Conservation (phyloP, 2,113 vertebrate genomes). For the Agapornis roseicollis region DNA sequence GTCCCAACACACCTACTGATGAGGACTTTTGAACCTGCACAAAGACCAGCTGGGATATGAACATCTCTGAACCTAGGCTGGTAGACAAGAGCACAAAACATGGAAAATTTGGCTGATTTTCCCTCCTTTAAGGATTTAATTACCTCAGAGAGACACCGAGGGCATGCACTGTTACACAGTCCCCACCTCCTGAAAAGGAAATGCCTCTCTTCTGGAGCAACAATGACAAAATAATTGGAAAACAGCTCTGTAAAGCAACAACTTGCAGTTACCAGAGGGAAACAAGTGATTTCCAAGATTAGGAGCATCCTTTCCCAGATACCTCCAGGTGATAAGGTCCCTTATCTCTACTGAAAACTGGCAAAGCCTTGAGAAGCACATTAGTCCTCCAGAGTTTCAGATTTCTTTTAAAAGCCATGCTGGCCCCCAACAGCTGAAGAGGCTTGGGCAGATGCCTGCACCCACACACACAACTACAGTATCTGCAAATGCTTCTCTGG, state of each 20-base stretch:
- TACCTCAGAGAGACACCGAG: neutral
- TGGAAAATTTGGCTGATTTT: neutral
- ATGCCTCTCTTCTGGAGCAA: neutral
- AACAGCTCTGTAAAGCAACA: neutral
- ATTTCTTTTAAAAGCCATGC: neutral
- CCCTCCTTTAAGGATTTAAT: neutral
- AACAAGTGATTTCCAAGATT: neutral
- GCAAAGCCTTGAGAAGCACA: neutral
- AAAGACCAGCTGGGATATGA: neutral
- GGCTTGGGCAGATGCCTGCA: neutral
- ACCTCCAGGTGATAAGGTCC: neutral
- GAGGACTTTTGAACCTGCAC: neutral
- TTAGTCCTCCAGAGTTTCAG: neutral
- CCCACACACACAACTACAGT: neutral
- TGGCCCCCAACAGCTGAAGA: neutral
- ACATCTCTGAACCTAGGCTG: neutral
- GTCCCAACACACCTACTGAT: neutral
- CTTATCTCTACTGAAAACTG: neutral
- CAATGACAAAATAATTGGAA: neutral
- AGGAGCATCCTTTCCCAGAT: neutral
- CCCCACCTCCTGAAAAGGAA: neutral
- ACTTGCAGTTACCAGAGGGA: neutral
- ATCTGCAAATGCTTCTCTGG: neutral
- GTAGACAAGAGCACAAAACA: neutral
- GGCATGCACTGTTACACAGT: neutral